Conservation (phyloP, 2,888 invertebrate genomes). For the Cistogaster globosa region DNA sequence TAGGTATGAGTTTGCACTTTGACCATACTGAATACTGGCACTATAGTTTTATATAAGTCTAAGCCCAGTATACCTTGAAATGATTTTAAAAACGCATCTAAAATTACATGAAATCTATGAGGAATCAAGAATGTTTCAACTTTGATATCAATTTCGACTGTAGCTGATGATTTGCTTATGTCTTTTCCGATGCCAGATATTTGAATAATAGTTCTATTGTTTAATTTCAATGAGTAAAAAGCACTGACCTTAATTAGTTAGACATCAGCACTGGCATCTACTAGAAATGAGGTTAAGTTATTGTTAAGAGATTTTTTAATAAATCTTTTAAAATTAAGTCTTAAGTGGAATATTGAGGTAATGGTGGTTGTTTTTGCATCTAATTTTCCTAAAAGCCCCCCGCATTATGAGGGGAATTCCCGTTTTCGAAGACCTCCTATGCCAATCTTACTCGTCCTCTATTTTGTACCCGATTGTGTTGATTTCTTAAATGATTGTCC, state of each 20-base stretch:
- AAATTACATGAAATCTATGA: too few species aligned
- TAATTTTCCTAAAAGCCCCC: constrained; percentile 1
- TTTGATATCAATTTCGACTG: constrained; percentile 16
- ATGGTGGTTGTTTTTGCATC: neutral
- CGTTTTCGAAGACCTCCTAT: neutral
- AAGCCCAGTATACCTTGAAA: constrained; percentile 5
- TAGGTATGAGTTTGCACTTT: constrained; percentile 1
- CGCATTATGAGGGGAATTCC: neutral
- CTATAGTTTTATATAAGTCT: constrained; percentile 28
- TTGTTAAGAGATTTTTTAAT: neutral
- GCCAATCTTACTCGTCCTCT: too few species aligned
- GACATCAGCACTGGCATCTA: constrained; percentile 5
- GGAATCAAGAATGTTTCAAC: neutral
- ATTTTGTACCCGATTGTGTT: too few species aligned
- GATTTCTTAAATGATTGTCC: too few species aligned
- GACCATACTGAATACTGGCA: constrained; percentile 12
- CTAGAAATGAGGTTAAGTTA: neutral
- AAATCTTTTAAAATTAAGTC: neutral
- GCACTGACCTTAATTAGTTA: constrained; percentile 7
- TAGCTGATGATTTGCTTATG: neutral
- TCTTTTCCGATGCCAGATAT: constrained; percentile 14
- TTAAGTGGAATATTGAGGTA: constrained; percentile 17
- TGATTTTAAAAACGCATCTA: neutral
- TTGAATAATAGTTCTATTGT: neutral
- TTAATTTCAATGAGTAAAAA: neutral